A percentile compares a stretch with the other conserved stretches of the same genome.
Evolutionary conservation across 2,888 invertebrate species (phyloP).

Genomic region (Neria commutata): DNA sequence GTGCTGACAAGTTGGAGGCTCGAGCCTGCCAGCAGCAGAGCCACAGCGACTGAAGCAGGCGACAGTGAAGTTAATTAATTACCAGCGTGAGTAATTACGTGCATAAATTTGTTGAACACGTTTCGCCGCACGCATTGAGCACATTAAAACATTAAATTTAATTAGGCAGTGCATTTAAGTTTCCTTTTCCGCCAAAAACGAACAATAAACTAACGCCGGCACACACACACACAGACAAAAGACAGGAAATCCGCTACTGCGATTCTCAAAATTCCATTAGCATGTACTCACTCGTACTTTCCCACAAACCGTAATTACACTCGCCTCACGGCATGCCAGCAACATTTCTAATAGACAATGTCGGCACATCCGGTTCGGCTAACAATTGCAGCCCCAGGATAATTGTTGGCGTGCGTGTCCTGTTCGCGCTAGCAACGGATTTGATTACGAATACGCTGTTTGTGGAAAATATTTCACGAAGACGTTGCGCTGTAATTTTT

Average conservation of each 20-base stretch:
- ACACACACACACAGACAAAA: conserved; percentile 28
- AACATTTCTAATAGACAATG: too few species aligned
- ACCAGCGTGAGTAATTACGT: conserved; percentile 13
- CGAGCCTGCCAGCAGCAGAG: too few species aligned
- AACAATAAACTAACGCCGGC: too few species aligned
- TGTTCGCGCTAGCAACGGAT: conserved; percentile 14
- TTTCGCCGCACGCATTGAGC: too few species aligned
- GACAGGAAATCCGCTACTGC: conserved; percentile 50
- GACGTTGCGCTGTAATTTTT: background rate
- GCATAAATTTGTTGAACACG: conserved; percentile 15
- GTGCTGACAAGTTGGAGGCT: background rate
- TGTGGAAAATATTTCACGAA: too few species aligned
- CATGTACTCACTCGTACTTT: too few species aligned
- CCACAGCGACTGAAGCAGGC: too few species aligned
- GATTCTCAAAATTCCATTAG: conserved; percentile 29
- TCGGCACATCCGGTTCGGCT: too few species aligned
- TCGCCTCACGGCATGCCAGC: too few species aligned
- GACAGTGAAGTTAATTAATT: conserved; percentile 17
- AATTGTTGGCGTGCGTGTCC: conserved; percentile 6
- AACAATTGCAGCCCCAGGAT: background rate
- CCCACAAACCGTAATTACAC: too few species aligned
- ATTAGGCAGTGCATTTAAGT: background rate
- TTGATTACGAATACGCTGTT: background rate
- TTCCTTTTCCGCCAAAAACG: too few species aligned
- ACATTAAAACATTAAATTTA: too few species aligned